Conservation (phyloP, 2,113 vertebrate genomes). For the Gymnocephalus cernua region DNA sequence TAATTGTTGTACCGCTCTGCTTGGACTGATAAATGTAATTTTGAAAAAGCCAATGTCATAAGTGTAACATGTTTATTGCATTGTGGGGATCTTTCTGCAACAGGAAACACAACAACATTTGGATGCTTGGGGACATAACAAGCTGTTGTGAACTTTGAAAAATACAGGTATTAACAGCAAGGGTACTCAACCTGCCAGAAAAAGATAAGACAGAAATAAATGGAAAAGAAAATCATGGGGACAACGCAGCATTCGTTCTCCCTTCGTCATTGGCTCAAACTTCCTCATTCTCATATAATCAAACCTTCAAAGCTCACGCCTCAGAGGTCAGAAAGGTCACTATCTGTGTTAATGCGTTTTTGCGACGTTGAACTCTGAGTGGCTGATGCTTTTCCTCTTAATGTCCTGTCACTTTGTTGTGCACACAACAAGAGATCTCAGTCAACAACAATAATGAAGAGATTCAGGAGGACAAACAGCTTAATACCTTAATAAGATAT, state of each 20-base stretch:
- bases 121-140: neutral
- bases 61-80: neutral
- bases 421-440: neutral
- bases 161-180: neutral
- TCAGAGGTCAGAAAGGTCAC: neutral
- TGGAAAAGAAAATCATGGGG: neutral
- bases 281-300: neutral
- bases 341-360: neutral
- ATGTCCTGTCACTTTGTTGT: neutral
- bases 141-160: neutral
- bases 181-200: neutral
- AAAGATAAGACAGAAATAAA: neutral
- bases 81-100: neutral
- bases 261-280: neutral
- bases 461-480: neutral
- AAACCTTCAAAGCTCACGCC: neutral
- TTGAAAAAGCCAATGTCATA: neutral
- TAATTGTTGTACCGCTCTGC: neutral
- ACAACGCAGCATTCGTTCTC: neutral
- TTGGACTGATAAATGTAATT: neutral
- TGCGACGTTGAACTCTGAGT: neutral
- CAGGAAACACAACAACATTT: neutral
- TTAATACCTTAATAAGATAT: neutral
- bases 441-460: neutral
- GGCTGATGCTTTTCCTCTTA: neutral